Evolutionary conservation across 2,888 invertebrate genomes (phyloP), one percentile per base, ranked within the genome.

Genomic region (Galerucella nymphaeae): DNA sequence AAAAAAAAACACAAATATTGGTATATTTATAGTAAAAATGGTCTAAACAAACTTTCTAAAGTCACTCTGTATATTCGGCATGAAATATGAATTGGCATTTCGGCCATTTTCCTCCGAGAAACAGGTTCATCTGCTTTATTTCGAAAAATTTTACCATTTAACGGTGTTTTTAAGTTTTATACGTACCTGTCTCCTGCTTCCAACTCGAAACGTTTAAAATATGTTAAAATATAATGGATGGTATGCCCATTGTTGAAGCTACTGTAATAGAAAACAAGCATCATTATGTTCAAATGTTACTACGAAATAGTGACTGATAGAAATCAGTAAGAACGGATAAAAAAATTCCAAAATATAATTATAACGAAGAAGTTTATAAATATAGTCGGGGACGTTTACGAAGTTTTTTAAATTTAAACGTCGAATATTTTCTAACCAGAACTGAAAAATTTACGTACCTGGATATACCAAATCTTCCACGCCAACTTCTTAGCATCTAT

Each of bases 341-440:
- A 79, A 80, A 83, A 81, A 81, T 82, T 82, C 80, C 79, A 70
- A 80, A 78, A 80, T 81, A 84, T 83, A 83, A 84, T 84, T 84
- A 83, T 84, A 83, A 84, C 83, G 83, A n/a, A 74, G 75, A 1
- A 16, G n/a, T 14, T 50, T 16, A n/a, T n/a, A n/a, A n/a, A 16
- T 9, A 50, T 50, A 50, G 9, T 38, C 30, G 8, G 30, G 30
- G 30, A 38, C 30, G 30, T 38, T 38, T 9, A 0, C 8, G 30
- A 5, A 38, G 30, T 8, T 38, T 38, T 38, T 38, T 38, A 38
- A 38, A 38, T 38, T 8, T 38, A 9, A 38, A 38, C 30, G 30
- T 38, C 5, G 23, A 23, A 23, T 23, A 23, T 23, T 23, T 23
- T 23, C 23, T 1, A 30, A 8, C 5, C 8, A 30, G 5, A 30